Evolutionary conservation across 2,113 vertebrate species (phyloP).

Genomic region (Mormyrus iriodes): DNA sequence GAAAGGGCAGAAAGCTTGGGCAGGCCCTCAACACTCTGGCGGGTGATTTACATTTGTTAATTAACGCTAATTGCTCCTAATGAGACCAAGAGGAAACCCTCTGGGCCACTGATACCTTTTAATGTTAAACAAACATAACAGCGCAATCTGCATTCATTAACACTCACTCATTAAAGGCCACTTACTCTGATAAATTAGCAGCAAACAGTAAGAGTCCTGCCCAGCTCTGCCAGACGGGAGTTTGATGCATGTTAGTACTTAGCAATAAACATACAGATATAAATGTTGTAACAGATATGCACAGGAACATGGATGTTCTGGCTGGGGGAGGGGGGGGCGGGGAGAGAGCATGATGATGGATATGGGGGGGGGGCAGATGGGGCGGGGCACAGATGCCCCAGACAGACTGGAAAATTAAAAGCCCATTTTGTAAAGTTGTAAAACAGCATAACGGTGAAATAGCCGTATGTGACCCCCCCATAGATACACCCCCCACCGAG

Average conservation of each 20-base stretch:
- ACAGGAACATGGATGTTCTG: not conserved
- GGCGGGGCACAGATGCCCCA: not conserved
- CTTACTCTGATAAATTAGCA: conserved; percentile 48
- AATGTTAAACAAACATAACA: conserved; percentile 13
- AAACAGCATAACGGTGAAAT: conserved; percentile 57
- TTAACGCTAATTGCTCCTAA: conserved; percentile 99
- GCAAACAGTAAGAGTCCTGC: not conserved
- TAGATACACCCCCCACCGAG: conserved; percentile 3
- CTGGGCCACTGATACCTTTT: conserved; percentile 89
- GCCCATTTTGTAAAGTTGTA: conserved; percentile 72
- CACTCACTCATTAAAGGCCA: conserved; percentile 86
- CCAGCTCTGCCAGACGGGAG: not conserved
- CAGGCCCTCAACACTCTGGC: conserved; percentile 67
- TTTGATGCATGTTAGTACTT: not conserved
- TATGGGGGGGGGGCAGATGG: too few relatives aligned
- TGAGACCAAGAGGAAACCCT: conserved; percentile 91
- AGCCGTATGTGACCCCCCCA: conserved; percentile 32
- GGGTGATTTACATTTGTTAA: conserved; percentile 99
- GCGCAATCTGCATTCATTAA: conserved; percentile 96
- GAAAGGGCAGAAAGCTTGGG: conserved; percentile 49
- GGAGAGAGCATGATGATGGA: too few relatives aligned
- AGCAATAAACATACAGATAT: not conserved
- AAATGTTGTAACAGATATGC: not conserved
- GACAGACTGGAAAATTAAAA: conserved; percentile 61
- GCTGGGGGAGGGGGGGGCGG: not conserved